Conservation (phyloP, 2,113 vertebrate genomes). For the Sylvilagus bachmani region DNA sequence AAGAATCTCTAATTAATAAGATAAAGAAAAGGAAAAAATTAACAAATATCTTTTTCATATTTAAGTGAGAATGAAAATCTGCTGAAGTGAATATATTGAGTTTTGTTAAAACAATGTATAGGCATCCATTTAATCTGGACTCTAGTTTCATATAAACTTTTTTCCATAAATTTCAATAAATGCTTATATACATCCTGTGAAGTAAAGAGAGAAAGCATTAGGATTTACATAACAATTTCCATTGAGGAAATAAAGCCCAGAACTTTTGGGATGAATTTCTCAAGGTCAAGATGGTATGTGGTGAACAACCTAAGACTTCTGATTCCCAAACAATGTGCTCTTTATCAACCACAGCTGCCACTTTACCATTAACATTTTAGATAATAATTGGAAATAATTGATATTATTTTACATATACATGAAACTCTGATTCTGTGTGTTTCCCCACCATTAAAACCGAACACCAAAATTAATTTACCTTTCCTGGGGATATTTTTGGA, state of each 20-base stretch:
- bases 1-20: background rate
- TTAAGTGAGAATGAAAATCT: background rate
- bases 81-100: background rate
- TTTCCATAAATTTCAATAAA: background rate
- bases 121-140: background rate
- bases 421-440: background rate
- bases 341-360: conserved; percentile 29
- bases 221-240: background rate
- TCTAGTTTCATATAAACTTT: background rate
- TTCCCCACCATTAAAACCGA: conserved; percentile 27
- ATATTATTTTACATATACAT: background rate
- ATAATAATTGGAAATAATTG: conserved; percentile 65
- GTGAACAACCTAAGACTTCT: background rate
- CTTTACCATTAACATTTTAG: background rate
- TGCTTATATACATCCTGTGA: background rate
- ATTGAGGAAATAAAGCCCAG: background rate
- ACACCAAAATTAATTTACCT: background rate
- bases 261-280: background rate
- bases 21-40: background rate
- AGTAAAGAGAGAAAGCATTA: background rate
- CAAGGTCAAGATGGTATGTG: background rate
- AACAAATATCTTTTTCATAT: background rate
- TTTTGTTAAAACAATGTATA: background rate
- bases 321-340: background rate
- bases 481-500: conserved; percentile 56